Evolutionary conservation across 2,888 invertebrate genomes (phyloP).

Genomic region (Drosophila infuscata): DNA sequence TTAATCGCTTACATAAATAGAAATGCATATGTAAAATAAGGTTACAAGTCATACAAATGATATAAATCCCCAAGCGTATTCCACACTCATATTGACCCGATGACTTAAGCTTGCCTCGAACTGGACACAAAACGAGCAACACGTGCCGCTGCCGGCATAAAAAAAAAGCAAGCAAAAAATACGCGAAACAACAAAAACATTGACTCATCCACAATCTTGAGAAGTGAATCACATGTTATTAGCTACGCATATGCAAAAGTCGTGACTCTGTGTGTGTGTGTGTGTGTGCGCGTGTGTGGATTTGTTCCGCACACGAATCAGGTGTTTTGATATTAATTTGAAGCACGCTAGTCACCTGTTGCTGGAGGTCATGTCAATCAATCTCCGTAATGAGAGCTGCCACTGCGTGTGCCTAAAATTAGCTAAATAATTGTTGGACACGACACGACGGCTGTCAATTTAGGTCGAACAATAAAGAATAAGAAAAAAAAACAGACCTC

Average conservation of each 20-base stretch:
- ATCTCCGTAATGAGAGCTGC: conserved; percentile 63
- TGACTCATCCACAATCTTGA: conserved; percentile 33
- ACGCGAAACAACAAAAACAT: conserved; percentile 3
- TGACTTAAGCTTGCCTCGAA: conserved; percentile 26
- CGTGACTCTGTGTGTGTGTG: not conserved
- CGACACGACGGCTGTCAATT: conserved; percentile 44
- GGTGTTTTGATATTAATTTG: conserved; percentile 45
- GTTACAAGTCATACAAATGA: conserved; percentile 7
- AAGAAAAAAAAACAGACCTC: not conserved
- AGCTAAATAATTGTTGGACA: conserved; percentile 70
- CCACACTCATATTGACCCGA: conserved; percentile 11
- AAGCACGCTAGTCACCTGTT: conserved; percentile 65
- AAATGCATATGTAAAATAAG: conserved; percentile 5
- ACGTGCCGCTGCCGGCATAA: conserved; percentile 43
- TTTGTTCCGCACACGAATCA: conserved; percentile 24
- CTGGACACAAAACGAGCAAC: conserved; percentile 46
- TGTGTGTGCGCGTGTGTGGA: not conserved
- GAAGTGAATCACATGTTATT: conserved; percentile 17
- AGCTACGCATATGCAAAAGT: not conserved
- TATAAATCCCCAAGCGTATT: conserved; percentile 22
- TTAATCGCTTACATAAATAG: conserved; percentile 8
- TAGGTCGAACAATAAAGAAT: conserved; percentile 2
- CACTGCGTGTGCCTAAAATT: conserved; percentile 72
- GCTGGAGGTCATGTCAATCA: conserved; percentile 73
- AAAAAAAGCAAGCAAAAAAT: not conserved